Base-by-base conservation (phyloP, 2,888 invertebrate genomes). In the Cheilosia variabilis region DNA sequence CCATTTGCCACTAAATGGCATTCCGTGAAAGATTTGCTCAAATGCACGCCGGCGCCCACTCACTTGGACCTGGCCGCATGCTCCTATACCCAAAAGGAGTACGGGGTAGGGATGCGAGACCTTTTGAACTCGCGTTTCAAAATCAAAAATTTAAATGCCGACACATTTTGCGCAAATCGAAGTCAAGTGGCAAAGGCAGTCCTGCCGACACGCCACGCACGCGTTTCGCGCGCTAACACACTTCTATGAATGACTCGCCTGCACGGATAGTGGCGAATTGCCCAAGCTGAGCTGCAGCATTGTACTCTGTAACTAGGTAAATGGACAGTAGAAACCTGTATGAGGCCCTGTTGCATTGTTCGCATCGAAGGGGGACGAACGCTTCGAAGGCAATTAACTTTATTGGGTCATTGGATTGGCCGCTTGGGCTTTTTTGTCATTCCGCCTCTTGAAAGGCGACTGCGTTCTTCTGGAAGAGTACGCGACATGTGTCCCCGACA, bases 41-140 rank as follows among this genome's bases (percentile, higher is more conserved):
- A 68, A 53, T 60, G 58, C 13, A 15, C 4, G 15, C 22, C 31
- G 68, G 31, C 41, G 10, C 78, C 78, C 57, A 58, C 78, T 78
- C 68, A 31, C 50, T 27, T 37, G 62, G 41, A 62, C 65, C 58
- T 19, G 27, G 52, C 31, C 53, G 31, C 27, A 41, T 27, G 34
- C 17, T 41, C 17, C 10, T 43, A 7, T 27, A 27, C 24, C 50
- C 10, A 3, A 37, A 37, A 37, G 37, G 3, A 37, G 10, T 13
- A 7, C 24, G 24, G 60, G 10, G 17, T 15, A 41, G 78, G 24
- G 68, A 50, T 15, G 15, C 27, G 19, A 24, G 55, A 84, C 84
- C 80, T 80, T 65, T 80, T 76, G 84, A 84, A 84, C 84, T 66
- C 55, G 45, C 66, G 37, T 75, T 79, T 79, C 75, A 52, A 75